Evolutionary conservation across 2,888 invertebrate genomes (phyloP), one percentile per base, ranked within the genome.

Genomic region (Diarsia mendica): DNA sequence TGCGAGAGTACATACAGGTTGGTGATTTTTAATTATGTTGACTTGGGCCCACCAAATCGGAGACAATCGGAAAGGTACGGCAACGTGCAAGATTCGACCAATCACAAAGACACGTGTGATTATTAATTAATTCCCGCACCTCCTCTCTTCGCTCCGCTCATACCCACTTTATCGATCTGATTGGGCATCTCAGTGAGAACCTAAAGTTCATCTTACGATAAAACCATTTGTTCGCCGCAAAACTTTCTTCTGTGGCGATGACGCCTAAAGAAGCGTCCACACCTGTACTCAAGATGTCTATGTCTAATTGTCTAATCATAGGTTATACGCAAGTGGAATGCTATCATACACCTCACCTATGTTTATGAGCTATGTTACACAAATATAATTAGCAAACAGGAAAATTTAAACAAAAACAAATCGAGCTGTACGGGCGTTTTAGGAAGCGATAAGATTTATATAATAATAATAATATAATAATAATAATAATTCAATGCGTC

Each of bases 1-100:
- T 90, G 98, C 98, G 76, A 97, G 98, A 89, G 98, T 98, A 6
- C 98, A 98, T 91, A 98, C 98, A 74, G 98, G 79, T 79, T 60
- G n/a, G 83, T 79, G 53, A 6, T 0, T 20, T 44, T 63, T 44
- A 15, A 15, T 8, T n/a, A 44, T 44, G 13, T 61, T 61, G 39
- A n/a, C n/a, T n/a, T 44, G n/a, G 11, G 28, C 28, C 8, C n/a
- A n/a, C n/a, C n/a, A n/a, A n/a, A n/a, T n/a, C 8, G 3, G 8
- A 58, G 55, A 15, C 1, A 15, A 28, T 6, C 1, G 55, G 6
- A 55, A 2, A 6, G 13, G 23, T 55, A 23, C 23, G 23, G n/a
- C 4, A n/a, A 23, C 2, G 13, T 55, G 53, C 53, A 23, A 23
- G 53, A 55, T 55, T 15, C 15, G 8, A 28, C 15, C 28, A 58